Evolutionary conservation across 2,888 invertebrate genomes (phyloP).

Genomic region (Yponomeuta malinellus): DNA sequence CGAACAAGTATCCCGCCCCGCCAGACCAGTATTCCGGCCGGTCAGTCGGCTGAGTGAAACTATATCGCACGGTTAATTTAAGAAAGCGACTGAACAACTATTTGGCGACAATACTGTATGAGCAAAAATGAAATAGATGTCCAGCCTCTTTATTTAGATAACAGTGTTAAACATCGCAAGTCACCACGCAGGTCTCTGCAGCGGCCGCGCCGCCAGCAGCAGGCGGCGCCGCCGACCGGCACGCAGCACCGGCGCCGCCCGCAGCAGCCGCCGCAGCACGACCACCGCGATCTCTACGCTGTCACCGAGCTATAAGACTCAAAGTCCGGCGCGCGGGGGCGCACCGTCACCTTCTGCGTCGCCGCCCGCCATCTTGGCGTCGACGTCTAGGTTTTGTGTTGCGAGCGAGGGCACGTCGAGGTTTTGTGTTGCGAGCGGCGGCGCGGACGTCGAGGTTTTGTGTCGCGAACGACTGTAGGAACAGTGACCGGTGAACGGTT

Average conservation of each 20-base stretch:
- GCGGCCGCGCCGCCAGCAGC: conserved; percentile 60
- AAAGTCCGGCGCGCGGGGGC: neutral
- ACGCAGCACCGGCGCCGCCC: conserved; percentile 27
- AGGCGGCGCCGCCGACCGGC: conserved; percentile 27
- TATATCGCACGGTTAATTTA: too few relatives aligned
- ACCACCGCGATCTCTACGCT: conserved; percentile 80
- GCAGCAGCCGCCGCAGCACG: conserved; percentile 36
- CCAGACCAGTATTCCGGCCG: too few relatives aligned
- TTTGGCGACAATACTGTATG: too few relatives aligned
- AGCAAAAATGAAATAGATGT: too few relatives aligned
- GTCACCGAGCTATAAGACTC: conserved; percentile 75
- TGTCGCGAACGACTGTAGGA: neutral
- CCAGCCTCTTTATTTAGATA: too few relatives aligned
- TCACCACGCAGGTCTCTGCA: conserved; percentile 62
- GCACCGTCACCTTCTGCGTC: neutral
- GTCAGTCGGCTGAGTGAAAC: too few relatives aligned
- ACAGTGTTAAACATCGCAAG: too few relatives aligned
- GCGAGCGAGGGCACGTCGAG: neutral
- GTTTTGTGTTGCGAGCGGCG: neutral
- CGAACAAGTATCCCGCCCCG: too few relatives aligned
- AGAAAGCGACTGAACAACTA: too few relatives aligned
- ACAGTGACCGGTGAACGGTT: neutral
- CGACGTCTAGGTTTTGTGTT: neutral
- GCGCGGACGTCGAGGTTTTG: neutral
- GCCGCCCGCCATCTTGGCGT: neutral